Conservation (phyloP, 2,113 vertebrate species). For the Haplochromis vanheusdeni region DNA sequence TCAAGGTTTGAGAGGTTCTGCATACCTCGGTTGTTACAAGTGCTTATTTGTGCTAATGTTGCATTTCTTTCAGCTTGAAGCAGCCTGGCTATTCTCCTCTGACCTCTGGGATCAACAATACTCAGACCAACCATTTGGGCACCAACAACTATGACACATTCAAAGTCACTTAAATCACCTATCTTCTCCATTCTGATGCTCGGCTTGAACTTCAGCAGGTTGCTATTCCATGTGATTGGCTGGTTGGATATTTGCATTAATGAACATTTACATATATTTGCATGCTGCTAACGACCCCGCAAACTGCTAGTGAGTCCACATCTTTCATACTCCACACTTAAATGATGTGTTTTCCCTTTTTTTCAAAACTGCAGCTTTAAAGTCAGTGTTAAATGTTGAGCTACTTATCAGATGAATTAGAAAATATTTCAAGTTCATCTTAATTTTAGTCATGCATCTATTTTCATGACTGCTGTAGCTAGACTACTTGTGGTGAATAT, state of each 20-base stretch:
- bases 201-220: neutral
- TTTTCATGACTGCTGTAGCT: neutral
- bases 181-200: neutral
- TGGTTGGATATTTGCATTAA: accelerated
- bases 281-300: neutral
- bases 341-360: neutral
- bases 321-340: neutral
- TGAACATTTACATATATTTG: neutral
- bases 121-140: accelerated
- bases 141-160: neutral
- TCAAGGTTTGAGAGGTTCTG: neutral
- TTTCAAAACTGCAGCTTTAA: neutral
- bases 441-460: neutral
- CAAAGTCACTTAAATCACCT: neutral
- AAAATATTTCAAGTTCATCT: neutral
- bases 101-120: neutral
- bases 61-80: accelerated
- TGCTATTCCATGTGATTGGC: accelerated
- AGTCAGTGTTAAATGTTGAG: neutral
- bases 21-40: neutral
- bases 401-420: neutral
- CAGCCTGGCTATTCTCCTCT: neutral
- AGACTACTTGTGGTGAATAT: neutral
- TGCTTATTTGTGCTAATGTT: accelerated
- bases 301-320: neutral